These are phyloP conservation scores for Synanthedon myopaeformis DNA, from an alignment of 2,888 invertebrate species.

Conservation along the genomic window DNA sequence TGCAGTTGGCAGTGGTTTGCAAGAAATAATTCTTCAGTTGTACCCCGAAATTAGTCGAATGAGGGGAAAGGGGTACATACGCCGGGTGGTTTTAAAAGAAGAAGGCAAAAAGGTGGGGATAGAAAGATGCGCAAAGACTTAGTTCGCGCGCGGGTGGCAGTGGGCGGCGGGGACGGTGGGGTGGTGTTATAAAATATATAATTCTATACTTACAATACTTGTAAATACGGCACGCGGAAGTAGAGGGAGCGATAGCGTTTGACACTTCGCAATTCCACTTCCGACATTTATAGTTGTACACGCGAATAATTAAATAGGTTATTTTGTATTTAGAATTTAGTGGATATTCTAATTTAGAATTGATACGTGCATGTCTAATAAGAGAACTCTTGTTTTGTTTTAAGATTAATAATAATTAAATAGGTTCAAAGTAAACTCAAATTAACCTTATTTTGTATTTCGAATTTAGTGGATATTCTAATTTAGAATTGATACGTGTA, in stretches of 20 bases:
- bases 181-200: constrained; percentile 70
- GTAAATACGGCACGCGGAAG: constrained; percentile 71
- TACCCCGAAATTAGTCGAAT: constrained; percentile 71
- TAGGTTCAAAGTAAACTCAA: no score
- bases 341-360: not conserved
- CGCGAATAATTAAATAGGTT: not conserved
- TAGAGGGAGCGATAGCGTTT: constrained; percentile 18
- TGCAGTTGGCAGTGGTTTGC: constrained; percentile 17
- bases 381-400: no score
- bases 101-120: constrained; percentile 69
- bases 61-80: constrained; percentile 68
- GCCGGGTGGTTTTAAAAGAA: constrained; percentile 70
- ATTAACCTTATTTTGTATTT: not conserved
- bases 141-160: constrained; percentile 56
- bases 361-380: no score
- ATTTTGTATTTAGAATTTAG: not conserved
- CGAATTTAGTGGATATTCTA: not conserved
- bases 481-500: not conserved
- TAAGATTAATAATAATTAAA: no score
- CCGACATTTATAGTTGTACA: not conserved
- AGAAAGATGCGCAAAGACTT: constrained; percentile 72
- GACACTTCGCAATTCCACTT: constrained; percentile 4
- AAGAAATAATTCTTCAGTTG: constrained; percentile 71
- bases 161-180: constrained; percentile 28
- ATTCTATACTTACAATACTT: constrained; percentile 72